phyloP scores from a whole-genome alignment of 2,113 vertebrate species.

The Calyptomena viridis region DNA sequence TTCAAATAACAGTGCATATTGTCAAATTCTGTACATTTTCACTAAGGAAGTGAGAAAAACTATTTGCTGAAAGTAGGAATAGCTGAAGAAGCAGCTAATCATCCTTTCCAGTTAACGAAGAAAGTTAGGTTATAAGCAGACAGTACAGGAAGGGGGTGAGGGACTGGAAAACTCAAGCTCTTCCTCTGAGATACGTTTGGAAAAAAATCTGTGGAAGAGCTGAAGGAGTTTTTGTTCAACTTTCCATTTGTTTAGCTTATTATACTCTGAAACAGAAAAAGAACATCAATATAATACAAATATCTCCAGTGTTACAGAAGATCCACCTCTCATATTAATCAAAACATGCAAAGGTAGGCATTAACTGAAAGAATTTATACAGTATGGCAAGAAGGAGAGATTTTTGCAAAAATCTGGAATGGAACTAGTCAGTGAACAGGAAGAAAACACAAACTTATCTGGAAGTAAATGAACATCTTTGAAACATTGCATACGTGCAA shows the following conservation, averaged over 20 bases:
- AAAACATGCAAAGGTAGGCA: constrained; percentile 20
- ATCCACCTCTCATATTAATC: constrained; percentile 34
- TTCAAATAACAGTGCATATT: background rate
- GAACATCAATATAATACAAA: constrained; percentile 10
- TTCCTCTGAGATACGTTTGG: constrained; percentile 45
- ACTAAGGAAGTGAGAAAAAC: background rate
- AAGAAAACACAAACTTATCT: background rate
- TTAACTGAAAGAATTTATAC: background rate
- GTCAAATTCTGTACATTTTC: background rate
- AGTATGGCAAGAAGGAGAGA: background rate
- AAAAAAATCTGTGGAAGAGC: constrained; percentile 52
- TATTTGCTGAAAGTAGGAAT: background rate
- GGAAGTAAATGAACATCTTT: background rate
- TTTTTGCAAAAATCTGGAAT: constrained; percentile 17
- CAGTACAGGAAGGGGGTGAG: constrained; percentile 10
- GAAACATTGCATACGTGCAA: background rate
- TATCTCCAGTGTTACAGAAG: constrained; percentile 13
- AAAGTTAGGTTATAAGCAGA: background rate
- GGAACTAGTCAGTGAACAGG: background rate
- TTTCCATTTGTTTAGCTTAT: constrained; percentile 28
- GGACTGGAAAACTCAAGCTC: background rate
- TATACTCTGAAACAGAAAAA: constrained; percentile 22
- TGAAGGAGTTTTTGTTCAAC: constrained; percentile 48
- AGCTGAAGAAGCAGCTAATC: background rate
- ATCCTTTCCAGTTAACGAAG: background rate